A percentile compares a stretch with the other conserved stretches of the same genome.
These are phyloP conservation scores for Ethmia dodecea DNA, from an alignment of 2,888 invertebrate genomes.

Conservation along the genomic window DNA sequence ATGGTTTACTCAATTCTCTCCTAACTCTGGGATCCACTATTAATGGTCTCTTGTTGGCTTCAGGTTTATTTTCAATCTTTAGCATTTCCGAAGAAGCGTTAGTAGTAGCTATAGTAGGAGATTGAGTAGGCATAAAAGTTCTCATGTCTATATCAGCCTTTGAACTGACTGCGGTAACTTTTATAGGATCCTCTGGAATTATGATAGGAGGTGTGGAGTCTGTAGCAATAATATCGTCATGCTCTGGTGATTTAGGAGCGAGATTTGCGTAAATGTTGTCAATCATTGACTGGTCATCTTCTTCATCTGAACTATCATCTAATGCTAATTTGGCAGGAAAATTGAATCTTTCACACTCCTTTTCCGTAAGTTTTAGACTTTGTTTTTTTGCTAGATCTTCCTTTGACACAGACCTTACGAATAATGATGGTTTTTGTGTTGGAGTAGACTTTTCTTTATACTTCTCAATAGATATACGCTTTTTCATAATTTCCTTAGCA, in stretches of 20 bases:
- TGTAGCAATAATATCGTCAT: slow-evolving; percentile 33
- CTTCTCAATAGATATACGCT: slow-evolving; percentile 68
- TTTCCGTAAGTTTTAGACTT: slow-evolving; percentile 65
- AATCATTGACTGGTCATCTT: slow-evolving; percentile 22
- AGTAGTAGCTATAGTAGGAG: slow-evolving; percentile 13
- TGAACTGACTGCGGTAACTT: slow-evolving; percentile 25
- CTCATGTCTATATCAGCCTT: slow-evolving; percentile 60
- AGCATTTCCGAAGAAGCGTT: neutral
- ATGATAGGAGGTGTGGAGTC: slow-evolving; percentile 46
- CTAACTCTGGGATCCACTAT: slow-evolving; percentile 45
- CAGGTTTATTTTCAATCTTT: slow-evolving; percentile 19
- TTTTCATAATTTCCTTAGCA: slow-evolving; percentile 44
- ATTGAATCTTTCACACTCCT: slow-evolving; percentile 69
- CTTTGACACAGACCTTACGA: slow-evolving; percentile 23
- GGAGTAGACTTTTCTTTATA: slow-evolving; percentile 56
- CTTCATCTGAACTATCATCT: slow-evolving; percentile 49
- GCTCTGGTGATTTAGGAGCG: slow-evolving; percentile 62
- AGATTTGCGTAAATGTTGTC: slow-evolving; percentile 44
- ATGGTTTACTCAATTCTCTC: slow-evolving; percentile 32
- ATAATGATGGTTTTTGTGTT: slow-evolving; percentile 22
- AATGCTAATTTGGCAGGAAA: slow-evolving; percentile 43
- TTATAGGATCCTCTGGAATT: slow-evolving; percentile 59
- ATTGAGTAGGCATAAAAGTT: slow-evolving; percentile 27
- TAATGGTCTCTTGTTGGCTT: slow-evolving; percentile 22
- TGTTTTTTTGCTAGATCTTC: slow-evolving; percentile 48